These are phyloP conservation scores for Lycophotia porphyrea DNA, from an alignment of 2,888 invertebrate genomes.

Conservation along the genomic window DNA sequence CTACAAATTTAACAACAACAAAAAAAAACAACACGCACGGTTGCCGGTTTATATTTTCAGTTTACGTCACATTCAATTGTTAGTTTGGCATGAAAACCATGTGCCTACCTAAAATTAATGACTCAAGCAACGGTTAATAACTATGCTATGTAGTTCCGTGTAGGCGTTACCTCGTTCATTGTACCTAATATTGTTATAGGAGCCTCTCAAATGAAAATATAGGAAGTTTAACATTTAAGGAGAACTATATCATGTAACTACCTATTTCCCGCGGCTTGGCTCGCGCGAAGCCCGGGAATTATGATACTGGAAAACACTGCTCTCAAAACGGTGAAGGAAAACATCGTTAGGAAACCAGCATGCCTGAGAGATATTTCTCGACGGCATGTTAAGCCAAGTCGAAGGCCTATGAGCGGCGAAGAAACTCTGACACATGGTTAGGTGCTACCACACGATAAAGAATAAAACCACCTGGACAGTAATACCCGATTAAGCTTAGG, in stretches of 20 bases:
- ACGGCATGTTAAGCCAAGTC: too few species aligned
- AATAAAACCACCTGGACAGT: neutral
- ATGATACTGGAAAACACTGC: too few species aligned
- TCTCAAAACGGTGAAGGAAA: too few species aligned
- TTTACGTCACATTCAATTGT: slow-evolving; percentile 9
- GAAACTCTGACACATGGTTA: too few species aligned
- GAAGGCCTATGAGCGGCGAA: too few species aligned
- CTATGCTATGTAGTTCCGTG: slow-evolving; percentile 46
- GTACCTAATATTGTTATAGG: slow-evolving; percentile 19
- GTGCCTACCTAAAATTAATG: slow-evolving; percentile 34
- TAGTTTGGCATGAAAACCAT: slow-evolving; percentile 1
- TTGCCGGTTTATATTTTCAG: neutral
- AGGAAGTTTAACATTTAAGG: neutral
- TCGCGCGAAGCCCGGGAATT: too few species aligned
- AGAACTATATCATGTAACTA: neutral
- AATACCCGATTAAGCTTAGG: neutral
- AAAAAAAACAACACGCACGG: too few species aligned
- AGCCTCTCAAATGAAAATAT: slow-evolving; percentile 31
- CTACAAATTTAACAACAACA: too few species aligned
- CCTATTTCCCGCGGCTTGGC: too few species aligned
- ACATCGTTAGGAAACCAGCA: too few species aligned
- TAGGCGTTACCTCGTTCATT: slow-evolving; percentile 47
- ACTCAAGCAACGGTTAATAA: slow-evolving; percentile 18
- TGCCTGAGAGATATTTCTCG: too few species aligned
- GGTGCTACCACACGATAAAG: too few species aligned